These are phyloP conservation scores for Eumaeus atala DNA, from an alignment of 1,140 invertebrate genomes.

Conservation along the genomic window DNA sequence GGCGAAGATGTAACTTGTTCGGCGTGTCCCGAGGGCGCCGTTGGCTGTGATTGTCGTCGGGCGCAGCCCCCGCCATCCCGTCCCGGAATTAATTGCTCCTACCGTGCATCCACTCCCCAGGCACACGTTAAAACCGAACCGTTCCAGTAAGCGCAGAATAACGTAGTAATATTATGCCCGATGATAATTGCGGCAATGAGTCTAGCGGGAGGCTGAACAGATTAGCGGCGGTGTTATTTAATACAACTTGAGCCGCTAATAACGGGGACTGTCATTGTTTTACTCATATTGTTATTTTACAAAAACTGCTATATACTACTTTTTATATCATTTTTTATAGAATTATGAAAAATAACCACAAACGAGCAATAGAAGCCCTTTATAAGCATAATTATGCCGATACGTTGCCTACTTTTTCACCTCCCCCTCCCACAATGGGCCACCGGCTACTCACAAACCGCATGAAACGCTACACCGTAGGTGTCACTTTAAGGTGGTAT, in stretches of 20 bases:
- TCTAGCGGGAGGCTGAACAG: not conserved
- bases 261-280: not conserved
- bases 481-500: too few species aligned
- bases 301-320: too few species aligned
- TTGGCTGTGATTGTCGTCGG: constrained; percentile 65
- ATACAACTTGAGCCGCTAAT: not conserved
- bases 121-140: constrained; percentile 55
- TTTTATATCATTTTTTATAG: too few species aligned
- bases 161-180: constrained; percentile 51
- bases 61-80: constrained; percentile 35
- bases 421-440: too few species aligned
- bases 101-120: constrained; percentile 52
- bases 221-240: not conserved
- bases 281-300: too few species aligned
- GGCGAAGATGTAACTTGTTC: constrained; percentile 68
- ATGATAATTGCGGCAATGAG: constrained; percentile 41
- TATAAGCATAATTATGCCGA: too few species aligned
- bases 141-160: constrained; percentile 58
- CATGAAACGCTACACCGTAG: too few species aligned
- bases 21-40: constrained; percentile 59
- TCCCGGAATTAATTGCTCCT: constrained; percentile 62
- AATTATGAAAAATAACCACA: too few species aligned
- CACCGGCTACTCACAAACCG: too few species aligned
- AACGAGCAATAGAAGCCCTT: too few species aligned
- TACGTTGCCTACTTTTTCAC: too few species aligned